These are phyloP conservation scores for Clarias fuscus DNA, from an alignment of 2,797 vertebrate genomes.

Conservation along the genomic window DNA sequence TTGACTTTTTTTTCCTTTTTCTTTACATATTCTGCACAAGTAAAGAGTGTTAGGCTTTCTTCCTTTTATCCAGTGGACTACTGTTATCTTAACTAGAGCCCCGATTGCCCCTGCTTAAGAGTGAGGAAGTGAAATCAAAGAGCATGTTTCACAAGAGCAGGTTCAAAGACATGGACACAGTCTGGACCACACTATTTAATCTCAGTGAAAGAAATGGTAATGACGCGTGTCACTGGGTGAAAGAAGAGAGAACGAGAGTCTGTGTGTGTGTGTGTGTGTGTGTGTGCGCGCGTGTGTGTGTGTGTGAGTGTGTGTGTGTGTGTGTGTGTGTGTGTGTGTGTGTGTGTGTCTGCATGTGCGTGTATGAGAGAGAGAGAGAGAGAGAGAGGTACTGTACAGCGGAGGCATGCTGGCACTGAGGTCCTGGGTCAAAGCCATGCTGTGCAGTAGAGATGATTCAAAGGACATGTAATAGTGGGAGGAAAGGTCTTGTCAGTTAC, in stretches of 20 bases:
- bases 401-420: constrained; percentile 35
- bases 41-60: constrained; percentile 48
- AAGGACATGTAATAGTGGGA: constrained; percentile 72
- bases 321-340: constrained; percentile 5
- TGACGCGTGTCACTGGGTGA: constrained; percentile 73
- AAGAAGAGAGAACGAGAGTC: constrained; percentile 61
- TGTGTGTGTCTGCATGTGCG: too few species aligned
- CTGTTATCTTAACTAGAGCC: constrained; percentile 73
- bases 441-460: constrained; percentile 61
- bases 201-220: constrained; percentile 80
- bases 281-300: not conserved
- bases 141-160: constrained; percentile 75
- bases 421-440: constrained; percentile 45
- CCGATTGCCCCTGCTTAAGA: constrained; percentile 74
- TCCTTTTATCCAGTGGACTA: constrained; percentile 57
- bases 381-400: constrained; percentile 39
- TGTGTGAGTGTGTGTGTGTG: not conserved
- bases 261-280: not conserved
- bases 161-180: constrained; percentile 77
- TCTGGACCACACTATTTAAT: constrained; percentile 74
- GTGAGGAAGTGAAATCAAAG: constrained; percentile 76
- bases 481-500: constrained; percentile 49
- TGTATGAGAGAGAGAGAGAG: constrained; percentile 17
- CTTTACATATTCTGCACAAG: constrained; percentile 27
- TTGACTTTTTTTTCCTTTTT: constrained; percentile 17